Evolutionary conservation across 2,888 invertebrate genomes (phyloP), one percentile per base, ranked within the genome.

Genomic region (Punctoribates punctum): DNA sequence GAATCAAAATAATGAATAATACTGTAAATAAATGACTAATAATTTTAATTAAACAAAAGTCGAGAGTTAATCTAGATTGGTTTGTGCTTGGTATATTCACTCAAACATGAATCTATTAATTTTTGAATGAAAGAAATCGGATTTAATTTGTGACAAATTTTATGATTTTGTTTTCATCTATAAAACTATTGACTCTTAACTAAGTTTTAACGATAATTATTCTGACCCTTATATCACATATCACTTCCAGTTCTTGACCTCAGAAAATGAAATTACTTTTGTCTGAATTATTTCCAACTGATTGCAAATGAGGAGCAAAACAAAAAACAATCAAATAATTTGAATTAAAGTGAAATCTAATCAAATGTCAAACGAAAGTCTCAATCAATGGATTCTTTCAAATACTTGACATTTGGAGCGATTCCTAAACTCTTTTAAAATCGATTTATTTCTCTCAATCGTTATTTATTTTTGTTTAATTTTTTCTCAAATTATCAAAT

Each of bases 401-500:
- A 29, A 29, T 29, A 62, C 27, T 62, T 62, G 62, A 62, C 62
- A 62, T 62, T 62, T 62, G 15, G 62, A 25, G 13, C 62, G 62
- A 57, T 57, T n/a, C 57, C n/a, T 4, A 48, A 48, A 48, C 34
- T 5, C 34, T 15, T 13, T n/a, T 48, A 23, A 57, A n/a, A 20
- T 13, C 3, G 20, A 13, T 23, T 23, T 5, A 57, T 23, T 57
- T 20, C 23, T 2, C 3, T 23, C 20, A 57, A 57, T 57, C n/a
- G n/a, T 11, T n/a, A 17, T 17, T 48, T 48, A 17, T 48, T 48
- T 48, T 48, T 34, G 34, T 34, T 34, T 5, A 34, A 34, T 34
- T 34, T 5, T n/a, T n/a, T n/a, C n/a, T n/a, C n/a, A n/a, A n/a
- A n/a, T n/a, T 34, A 34, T 34, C 3, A 34, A 34, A 34, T 34